A percentile compares a stretch with the other conserved stretches of the same genome.
phyloP scores from a whole-genome alignment of 2,113 vertebrate genomes.

The Condylura cristata region DNA sequence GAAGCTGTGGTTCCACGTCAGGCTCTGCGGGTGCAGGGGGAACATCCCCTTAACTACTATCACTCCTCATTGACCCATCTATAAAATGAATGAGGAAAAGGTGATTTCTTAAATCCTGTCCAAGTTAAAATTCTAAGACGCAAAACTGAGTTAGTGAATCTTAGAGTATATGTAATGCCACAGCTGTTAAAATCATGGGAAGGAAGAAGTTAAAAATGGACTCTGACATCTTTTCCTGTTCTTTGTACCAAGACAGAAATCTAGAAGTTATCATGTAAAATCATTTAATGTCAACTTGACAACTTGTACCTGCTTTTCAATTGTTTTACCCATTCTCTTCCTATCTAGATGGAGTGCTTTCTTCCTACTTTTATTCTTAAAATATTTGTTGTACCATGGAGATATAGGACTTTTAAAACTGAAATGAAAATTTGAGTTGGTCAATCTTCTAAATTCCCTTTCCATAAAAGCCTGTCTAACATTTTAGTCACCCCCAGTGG shows the following conservation, averaged over 20 bases:
- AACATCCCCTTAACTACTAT: background rate
- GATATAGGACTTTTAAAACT: background rate
- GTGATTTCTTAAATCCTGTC: background rate
- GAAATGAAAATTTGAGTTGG: background rate
- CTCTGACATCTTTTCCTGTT: background rate
- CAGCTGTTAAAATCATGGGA: background rate
- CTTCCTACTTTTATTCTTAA: background rate
- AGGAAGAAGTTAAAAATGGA: background rate
- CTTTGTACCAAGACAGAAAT: background rate
- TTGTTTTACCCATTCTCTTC: background rate
- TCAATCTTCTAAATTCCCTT: background rate
- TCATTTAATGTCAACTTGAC: background rate
- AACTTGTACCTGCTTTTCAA: background rate
- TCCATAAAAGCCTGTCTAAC: background rate
- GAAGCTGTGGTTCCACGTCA: background rate
- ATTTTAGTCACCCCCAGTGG: background rate
- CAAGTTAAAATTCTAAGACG: background rate
- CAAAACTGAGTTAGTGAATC: background rate
- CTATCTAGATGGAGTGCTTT: background rate
- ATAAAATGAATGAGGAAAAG: background rate
- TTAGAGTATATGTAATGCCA: rapidly evolving
- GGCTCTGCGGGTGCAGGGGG: background rate
- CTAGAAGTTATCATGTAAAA: background rate
- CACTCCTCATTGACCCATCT: background rate
- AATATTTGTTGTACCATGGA: background rate